These are phyloP conservation scores for Takifugu flavidus DNA, from an alignment of 2,113 vertebrate genomes.

Conservation along the genomic window DNA sequence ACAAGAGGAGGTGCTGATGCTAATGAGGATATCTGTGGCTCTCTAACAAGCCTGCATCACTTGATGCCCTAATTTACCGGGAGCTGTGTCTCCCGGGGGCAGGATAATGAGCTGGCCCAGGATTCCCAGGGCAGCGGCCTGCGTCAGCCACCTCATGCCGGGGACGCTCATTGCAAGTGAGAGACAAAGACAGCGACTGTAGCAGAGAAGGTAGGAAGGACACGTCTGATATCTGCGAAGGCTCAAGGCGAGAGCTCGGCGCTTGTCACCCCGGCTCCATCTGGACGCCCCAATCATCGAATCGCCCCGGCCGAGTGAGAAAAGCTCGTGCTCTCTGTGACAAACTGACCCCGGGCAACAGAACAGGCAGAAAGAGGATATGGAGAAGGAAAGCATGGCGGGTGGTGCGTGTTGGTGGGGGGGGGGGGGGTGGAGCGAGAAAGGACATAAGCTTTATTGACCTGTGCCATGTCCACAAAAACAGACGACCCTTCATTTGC, in stretches of 20 bases:
- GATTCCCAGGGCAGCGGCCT: constrained; percentile 67
- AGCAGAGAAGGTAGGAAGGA: constrained; percentile 30
- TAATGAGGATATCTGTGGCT: constrained; percentile 65
- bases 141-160: constrained; percentile 63
- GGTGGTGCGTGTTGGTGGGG: constrained; percentile 6
- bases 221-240: constrained; percentile 37
- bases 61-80: constrained; percentile 65
- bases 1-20: constrained; percentile 67
- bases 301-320: constrained; percentile 68
- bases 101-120: constrained; percentile 66
- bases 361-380: constrained; percentile 51
- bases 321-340: constrained; percentile 70
- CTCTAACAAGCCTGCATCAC: constrained; percentile 58
- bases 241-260: constrained; percentile 20
- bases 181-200: constrained; percentile 22
- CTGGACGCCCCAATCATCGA: constrained; percentile 68
- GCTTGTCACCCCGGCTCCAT: constrained; percentile 62
- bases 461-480: neutral
- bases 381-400: constrained; percentile 48
- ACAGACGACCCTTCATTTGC: neutral
- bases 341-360: constrained; percentile 66
- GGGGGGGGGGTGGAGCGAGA: neutral
- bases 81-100: constrained; percentile 62
- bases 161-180: constrained; percentile 38
- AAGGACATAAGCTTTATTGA: constrained; percentile 3